phyloP scores from a whole-genome alignment of 1,140 invertebrate species.

The Ceratina australensis region DNA sequence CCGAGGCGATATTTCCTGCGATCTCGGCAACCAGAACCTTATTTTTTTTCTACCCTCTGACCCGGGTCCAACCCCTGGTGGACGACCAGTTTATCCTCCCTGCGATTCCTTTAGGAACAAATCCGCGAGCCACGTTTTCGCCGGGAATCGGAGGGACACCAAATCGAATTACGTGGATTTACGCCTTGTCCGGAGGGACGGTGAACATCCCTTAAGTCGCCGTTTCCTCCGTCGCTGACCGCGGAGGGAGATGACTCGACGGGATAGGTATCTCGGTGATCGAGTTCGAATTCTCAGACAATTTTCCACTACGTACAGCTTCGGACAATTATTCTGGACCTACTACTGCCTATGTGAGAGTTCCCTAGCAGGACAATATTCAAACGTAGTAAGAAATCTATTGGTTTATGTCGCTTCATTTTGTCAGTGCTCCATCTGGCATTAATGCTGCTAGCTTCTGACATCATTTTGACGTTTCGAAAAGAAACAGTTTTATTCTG shows the following conservation, averaged over 20 bases:
- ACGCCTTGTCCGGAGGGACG: conserved; percentile 4
- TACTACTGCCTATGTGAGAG: no score
- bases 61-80: conserved; percentile 46
- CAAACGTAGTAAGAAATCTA: no score
- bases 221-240: not conserved
- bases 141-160: conserved; percentile 64
- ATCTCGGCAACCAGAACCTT: conserved; percentile 57
- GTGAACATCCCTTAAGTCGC: conserved; percentile 10
- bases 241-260: not conserved
- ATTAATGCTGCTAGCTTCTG: no score
- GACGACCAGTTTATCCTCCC: conserved; percentile 63
- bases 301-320: no score
- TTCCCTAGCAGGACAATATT: no score
- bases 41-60: conserved; percentile 61
- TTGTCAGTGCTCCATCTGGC: no score
- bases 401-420: no score
- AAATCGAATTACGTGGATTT: conserved; percentile 72
- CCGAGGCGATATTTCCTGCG: conserved; percentile 33
- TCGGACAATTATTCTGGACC: no score
- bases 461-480: no score
- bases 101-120: conserved; percentile 66
- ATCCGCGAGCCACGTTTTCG: conserved; percentile 58
- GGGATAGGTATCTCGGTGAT: not conserved
- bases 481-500: no score
- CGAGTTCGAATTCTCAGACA: no score